These are phyloP conservation scores for Meteorus colon DNA, from an alignment of 2,888 invertebrate genomes.

Conservation along the genomic window DNA sequence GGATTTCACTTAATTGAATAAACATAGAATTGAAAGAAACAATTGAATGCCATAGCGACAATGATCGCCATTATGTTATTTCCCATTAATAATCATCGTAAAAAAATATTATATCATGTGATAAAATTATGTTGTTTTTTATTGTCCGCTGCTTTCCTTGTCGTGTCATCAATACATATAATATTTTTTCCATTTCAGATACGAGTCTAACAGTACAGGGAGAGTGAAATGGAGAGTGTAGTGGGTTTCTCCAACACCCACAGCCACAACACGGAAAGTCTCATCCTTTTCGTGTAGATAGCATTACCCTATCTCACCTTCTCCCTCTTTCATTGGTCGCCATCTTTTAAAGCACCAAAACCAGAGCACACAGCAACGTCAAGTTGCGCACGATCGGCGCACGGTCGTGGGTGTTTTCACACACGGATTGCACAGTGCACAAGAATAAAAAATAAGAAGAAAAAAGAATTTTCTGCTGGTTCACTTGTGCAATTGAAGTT, in stretches of 20 bases:
- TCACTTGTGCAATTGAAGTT: background rate
- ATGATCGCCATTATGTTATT: background rate
- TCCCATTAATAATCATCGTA: background rate
- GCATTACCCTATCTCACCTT: background rate
- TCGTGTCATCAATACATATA: too few relatives aligned
- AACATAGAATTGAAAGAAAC: background rate
- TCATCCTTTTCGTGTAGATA: too few relatives aligned
- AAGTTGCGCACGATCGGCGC: conserved; percentile 10
- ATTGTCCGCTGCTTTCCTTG: too few relatives aligned
- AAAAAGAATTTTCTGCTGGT: background rate
- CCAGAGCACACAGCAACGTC: conserved; percentile 5
- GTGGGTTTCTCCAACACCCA: too few relatives aligned
- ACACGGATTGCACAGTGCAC: conserved; percentile 2
- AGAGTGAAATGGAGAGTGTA: too few relatives aligned
- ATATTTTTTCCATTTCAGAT: too few relatives aligned
- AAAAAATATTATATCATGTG: background rate
- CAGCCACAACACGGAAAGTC: too few relatives aligned
- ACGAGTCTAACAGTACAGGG: too few relatives aligned
- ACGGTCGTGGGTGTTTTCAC: conserved; percentile 9
- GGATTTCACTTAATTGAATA: background rate
- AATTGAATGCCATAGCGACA: background rate
- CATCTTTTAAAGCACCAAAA: conserved; percentile 4
- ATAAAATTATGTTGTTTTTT: background rate
- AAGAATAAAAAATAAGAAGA: background rate
- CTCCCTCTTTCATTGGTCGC: background rate